Percentiles rank a stretch among this genome's conserved stretches.
These are phyloP conservation scores for Mizuhopecten yessoensis DNA, from an alignment of 1,140 invertebrate genomes.

Conservation along the genomic window DNA sequence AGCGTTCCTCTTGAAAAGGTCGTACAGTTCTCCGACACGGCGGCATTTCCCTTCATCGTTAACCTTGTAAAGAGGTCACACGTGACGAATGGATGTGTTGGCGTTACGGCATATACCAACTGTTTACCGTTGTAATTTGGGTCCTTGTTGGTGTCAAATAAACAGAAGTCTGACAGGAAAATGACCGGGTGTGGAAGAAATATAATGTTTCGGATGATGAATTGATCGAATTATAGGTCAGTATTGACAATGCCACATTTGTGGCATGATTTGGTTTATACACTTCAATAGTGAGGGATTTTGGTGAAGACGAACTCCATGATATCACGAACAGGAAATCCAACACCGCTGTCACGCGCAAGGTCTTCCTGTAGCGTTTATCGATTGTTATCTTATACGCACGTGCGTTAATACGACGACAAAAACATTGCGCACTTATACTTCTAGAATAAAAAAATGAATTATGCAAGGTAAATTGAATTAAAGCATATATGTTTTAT, in stretches of 20 bases:
- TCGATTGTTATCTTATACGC: background rate
- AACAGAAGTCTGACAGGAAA: slow-evolving; percentile 2
- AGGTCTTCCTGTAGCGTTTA: background rate
- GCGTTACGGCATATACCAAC: no score
- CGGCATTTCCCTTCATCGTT: background rate
- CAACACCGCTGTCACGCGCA: background rate
- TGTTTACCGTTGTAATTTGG: background rate
- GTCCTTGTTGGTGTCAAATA: background rate
- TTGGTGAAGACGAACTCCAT: background rate
- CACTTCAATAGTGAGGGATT: background rate
- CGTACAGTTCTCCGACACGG: background rate
- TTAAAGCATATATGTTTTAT: no score
- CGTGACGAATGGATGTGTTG: background rate
- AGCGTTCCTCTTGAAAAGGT: background rate
- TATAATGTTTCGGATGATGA: background rate
- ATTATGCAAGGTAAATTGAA: no score
- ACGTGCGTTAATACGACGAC: background rate
- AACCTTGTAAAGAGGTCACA: background rate
- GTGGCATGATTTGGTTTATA: background rate
- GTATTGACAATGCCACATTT: background rate
- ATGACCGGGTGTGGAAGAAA: background rate
- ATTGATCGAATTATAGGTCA: slow-evolving; percentile 19
- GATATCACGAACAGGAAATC: background rate
- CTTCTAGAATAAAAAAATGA: no score
- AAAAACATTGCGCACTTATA: no score